Percentiles rank a stretch among this genome's conserved stretches.
Evolutionary conservation across 1,140 invertebrate species (phyloP).

Genomic region (Heterodera carotae): DNA sequence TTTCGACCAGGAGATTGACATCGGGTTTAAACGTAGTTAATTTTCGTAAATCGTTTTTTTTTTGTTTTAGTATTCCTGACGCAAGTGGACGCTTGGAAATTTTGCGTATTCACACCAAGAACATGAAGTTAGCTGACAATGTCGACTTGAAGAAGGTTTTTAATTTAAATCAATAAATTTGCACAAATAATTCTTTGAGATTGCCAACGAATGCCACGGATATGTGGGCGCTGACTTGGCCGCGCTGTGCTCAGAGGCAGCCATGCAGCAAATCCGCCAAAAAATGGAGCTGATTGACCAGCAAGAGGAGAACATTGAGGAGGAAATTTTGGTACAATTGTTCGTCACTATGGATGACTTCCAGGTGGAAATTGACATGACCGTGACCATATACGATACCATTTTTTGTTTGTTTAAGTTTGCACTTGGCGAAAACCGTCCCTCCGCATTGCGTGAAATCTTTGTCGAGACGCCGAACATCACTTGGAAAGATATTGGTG

Average conservation of each 20-base stretch:
- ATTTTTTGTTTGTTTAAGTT: slow-evolving; percentile 49
- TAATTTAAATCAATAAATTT: not conserved
- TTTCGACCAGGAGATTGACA: slow-evolving; percentile 98
- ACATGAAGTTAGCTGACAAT: slow-evolving; percentile 98
- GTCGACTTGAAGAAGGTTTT: slow-evolving; percentile 87
- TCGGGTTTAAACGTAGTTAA: slow-evolving; percentile 71
- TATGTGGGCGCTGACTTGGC: slow-evolving; percentile 98
- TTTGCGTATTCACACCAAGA: slow-evolving; percentile 94
- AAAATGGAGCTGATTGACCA: slow-evolving; percentile 99
- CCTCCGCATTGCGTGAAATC: slow-evolving; percentile 93
- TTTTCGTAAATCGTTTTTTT: not conserved
- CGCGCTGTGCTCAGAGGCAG: slow-evolving; percentile 96
- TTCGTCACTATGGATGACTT: slow-evolving; percentile 99
- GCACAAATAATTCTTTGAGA: slow-evolving; percentile 67
- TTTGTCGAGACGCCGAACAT: slow-evolving; percentile 97
- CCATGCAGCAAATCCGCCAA: slow-evolving; percentile 98
- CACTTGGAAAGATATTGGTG: slow-evolving; percentile 95
- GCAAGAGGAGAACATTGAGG: slow-evolving; percentile 98
- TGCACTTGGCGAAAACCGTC: slow-evolving; percentile 87
- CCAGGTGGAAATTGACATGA: slow-evolving; percentile 66
- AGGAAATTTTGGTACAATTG: slow-evolving; percentile 91
- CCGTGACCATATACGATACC: too few species aligned
- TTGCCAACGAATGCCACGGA: slow-evolving; percentile 96
- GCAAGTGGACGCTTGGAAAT: slow-evolving; percentile 95
- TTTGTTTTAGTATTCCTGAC: slow-evolving; percentile 78